Base-by-base conservation (phyloP, 2,888 invertebrate species). In the Pseudanteris insignis region DNA sequence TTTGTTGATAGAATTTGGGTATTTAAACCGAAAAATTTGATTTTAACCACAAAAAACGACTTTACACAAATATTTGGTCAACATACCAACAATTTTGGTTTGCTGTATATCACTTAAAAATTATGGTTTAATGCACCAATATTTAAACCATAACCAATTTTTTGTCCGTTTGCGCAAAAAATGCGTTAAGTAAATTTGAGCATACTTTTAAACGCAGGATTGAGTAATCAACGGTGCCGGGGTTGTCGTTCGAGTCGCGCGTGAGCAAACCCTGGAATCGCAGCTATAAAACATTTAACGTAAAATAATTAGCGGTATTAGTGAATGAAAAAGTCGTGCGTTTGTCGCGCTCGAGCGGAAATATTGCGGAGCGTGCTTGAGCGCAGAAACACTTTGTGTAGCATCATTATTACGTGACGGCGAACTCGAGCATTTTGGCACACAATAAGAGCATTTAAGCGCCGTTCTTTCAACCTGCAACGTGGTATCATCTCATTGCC, bases 401-500 rank as follows among this genome's bases (percentile, higher is more conserved):
- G 47, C 57, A 25, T 58, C 38, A 44, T 50, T 58, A 57, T 48
- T 41, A 41, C 48, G 30, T 43, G 40, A 47, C 33, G 36, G 32
- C 38, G 37, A 51, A 44, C 50, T 44, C 33, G 41, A 41, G 44
- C 40, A 51, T 53, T 59, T 46, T 24, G 46, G 26, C 40, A 9
- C 40, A 53, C 51, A 53, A 59, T 38, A 38, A 34, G 44, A 51
- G 41, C 59, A 47, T 58, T 51, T 34, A 43, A 38, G 34, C 38
- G 43, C 28, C 38, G 53, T 48, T 53, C 41, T 53, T 53, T 43
- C 40, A 46, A 30, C 10, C 46, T 40, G 47, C 51, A 44, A 46
- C 46, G 40, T 47, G 59, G 51, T 59, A 59, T 47, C 51, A 36
- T 53, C 40, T 41, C 46, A 36, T 53, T 47, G 58, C 43, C 47